phyloP scores from a whole-genome alignment of 2,797 vertebrate species.

The Pelochelys cantorii region DNA sequence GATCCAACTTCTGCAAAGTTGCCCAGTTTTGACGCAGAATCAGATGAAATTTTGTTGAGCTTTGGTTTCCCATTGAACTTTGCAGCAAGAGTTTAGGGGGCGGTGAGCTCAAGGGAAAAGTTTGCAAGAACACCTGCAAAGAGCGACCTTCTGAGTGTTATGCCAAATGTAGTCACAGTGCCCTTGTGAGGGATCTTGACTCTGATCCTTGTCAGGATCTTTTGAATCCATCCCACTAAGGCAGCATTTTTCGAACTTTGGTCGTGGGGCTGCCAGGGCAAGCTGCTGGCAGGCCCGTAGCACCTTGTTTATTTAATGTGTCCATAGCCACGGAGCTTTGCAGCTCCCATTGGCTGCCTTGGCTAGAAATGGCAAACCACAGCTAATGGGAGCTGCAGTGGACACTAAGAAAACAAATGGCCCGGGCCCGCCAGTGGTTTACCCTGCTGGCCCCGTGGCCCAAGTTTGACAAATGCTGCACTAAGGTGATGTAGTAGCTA shows the following conservation, averaged over 20 bases:
- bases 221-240: conserved; percentile 71
- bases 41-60: background rate
- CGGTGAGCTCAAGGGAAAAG: background rate
- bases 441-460: too few relatives aligned
- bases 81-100: conserved; percentile 40
- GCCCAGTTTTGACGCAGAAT: background rate
- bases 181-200: conserved; percentile 59
- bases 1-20: rapidly evolving
- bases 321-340: too few relatives aligned
- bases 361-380: too few relatives aligned
- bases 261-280: too few relatives aligned
- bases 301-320: too few relatives aligned
- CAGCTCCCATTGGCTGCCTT: too few relatives aligned
- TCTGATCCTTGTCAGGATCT: conserved; percentile 66
- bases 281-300: too few relatives aligned
- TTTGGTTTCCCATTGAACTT: background rate
- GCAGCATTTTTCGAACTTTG: too few relatives aligned
- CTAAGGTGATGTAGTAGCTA: conserved; percentile 64
- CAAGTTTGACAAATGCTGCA: background rate
- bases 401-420: too few relatives aligned
- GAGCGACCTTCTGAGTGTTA: conserved; percentile 11
- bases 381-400: too few relatives aligned
- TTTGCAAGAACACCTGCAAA: conserved; percentile 14
- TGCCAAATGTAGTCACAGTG: conserved; percentile 3
- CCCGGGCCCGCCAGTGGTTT: too few relatives aligned